Conservation (phyloP, 2,888 invertebrate genomes). For the Oegoconia quadripuncta region DNA sequence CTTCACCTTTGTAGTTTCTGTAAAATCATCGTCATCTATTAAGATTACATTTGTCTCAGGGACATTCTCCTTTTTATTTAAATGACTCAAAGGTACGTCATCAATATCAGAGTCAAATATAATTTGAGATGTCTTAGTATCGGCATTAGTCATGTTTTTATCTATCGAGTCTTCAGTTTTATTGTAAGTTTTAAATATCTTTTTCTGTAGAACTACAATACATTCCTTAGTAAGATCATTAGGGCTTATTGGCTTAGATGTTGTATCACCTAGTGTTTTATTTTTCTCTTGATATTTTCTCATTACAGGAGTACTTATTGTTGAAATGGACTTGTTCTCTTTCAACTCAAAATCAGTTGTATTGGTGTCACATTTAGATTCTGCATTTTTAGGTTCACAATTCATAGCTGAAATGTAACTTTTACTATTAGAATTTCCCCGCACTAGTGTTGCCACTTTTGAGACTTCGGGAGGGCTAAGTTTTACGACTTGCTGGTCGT, state of each 20-base stretch:
- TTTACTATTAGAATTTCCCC: constrained; percentile 30
- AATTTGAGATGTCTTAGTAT: constrained; percentile 32
- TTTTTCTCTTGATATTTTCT: constrained; percentile 4
- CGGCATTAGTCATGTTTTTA: constrained; percentile 9
- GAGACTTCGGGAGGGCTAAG: not conserved
- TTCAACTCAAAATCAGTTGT: constrained; percentile 4
- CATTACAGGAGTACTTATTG: too few species aligned
- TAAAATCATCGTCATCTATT: constrained; percentile 42
- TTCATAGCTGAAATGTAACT: constrained; percentile 4
- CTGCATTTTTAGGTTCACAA: not conserved
- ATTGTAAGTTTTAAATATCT: constrained; percentile 46
- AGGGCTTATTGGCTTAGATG: constrained; percentile 41
- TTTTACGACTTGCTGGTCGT: not conserved
- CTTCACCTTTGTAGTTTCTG: constrained; percentile 27
- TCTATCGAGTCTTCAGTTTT: constrained; percentile 1
- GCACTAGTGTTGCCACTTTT: constrained; percentile 24
- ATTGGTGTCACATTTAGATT: not conserved
- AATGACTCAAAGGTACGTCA: constrained; percentile 48
- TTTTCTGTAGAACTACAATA: constrained; percentile 64
- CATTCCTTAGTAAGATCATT: constrained; percentile 67
- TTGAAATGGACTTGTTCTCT: too few species aligned
- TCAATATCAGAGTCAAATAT: constrained; percentile 60
- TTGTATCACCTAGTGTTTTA: constrained; percentile 11
- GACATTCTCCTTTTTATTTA: constrained; percentile 32
- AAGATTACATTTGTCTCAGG: constrained; percentile 15